These are phyloP conservation scores for Nettapus auritus DNA, from an alignment of 2,113 vertebrate species.

Conservation along the genomic window DNA sequence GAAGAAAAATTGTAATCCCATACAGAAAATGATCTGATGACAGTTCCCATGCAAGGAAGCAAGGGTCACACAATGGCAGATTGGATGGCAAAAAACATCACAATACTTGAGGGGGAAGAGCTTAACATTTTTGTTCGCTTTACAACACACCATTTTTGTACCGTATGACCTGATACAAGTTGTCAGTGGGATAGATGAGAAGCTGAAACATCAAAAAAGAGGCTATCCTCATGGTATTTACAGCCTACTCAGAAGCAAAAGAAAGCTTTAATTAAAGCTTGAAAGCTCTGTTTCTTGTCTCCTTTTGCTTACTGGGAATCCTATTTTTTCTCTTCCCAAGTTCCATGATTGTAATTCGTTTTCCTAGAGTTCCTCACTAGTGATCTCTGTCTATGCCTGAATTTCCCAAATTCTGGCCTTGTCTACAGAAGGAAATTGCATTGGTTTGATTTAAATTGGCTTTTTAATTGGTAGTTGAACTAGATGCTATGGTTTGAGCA, in stretches of 20 bases:
- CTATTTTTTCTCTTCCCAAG: slow-evolving; percentile 21
- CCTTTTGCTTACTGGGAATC: background rate
- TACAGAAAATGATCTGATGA: background rate
- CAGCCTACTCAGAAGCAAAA: slow-evolving; percentile 14
- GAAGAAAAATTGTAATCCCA: background rate
- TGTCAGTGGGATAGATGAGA: background rate
- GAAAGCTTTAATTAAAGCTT: slow-evolving; percentile 69
- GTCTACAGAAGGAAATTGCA: slow-evolving; percentile 28
- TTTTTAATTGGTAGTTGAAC: slow-evolving; percentile 51
- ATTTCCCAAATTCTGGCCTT: slow-evolving; percentile 16
- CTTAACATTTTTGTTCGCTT: background rate
- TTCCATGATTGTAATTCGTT: slow-evolving; percentile 38
- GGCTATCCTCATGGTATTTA: slow-evolving; percentile 8
- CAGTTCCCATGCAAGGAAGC: background rate
- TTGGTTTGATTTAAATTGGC: slow-evolving; percentile 43
- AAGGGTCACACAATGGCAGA: background rate
- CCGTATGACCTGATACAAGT: background rate
- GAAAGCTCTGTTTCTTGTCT: slow-evolving; percentile 35
- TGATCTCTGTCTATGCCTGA: background rate
- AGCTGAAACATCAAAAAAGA: background rate
- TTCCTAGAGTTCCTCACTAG: slow-evolving; percentile 44
- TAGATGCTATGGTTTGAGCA: background rate
- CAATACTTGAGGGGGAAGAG: background rate
- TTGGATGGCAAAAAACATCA: background rate
- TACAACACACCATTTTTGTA: background rate